Percentiles rank a stretch among this genome's conserved stretches.
These are phyloP conservation scores for Gila orcuttii DNA, from an alignment of 2,113 vertebrate genomes.

Conservation along the genomic window DNA sequence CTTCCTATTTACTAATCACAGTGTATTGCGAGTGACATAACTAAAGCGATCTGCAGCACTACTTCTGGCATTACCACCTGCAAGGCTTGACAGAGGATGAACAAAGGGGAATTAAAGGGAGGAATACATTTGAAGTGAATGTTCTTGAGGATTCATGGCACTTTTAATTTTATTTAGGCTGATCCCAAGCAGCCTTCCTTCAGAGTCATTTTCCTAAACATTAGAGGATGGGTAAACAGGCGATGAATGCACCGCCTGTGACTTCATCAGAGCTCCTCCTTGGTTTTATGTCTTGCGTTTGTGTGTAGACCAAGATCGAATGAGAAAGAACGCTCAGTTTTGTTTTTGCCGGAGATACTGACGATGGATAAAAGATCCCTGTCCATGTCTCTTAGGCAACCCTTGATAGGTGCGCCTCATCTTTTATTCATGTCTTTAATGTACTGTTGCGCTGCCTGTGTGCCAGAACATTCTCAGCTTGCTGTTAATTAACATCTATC, in stretches of 20 bases:
- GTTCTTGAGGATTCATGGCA: conserved; percentile 1
- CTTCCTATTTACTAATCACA: conserved; percentile 22
- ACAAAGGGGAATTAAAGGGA: not conserved
- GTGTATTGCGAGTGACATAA: not conserved
- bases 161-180: not conserved
- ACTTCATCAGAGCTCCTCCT: conserved; percentile 41
- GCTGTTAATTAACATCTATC: conserved; percentile 65
- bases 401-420: conserved; percentile 55
- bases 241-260: conserved; percentile 33
- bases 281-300: conserved; percentile 31
- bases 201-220: conserved; percentile 32
- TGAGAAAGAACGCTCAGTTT: not conserved
- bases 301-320: conserved; percentile 1
- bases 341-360: not conserved
- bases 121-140: not conserved
- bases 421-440: conserved; percentile 62
- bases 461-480: conserved; percentile 53
- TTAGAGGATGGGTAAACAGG: conserved; percentile 33
- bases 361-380: conserved; percentile 21
- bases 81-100: not conserved
- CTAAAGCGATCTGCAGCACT: not conserved
- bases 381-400: conserved; percentile 42
- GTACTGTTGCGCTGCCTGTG: conserved; percentile 44
- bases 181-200: conserved; percentile 22
- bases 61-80: not conserved